A percentile compares a stretch with the other conserved stretches of the same genome.
Evolutionary conservation across 2,113 vertebrate species (phyloP).

Genomic region (Chrysemys picta): DNA sequence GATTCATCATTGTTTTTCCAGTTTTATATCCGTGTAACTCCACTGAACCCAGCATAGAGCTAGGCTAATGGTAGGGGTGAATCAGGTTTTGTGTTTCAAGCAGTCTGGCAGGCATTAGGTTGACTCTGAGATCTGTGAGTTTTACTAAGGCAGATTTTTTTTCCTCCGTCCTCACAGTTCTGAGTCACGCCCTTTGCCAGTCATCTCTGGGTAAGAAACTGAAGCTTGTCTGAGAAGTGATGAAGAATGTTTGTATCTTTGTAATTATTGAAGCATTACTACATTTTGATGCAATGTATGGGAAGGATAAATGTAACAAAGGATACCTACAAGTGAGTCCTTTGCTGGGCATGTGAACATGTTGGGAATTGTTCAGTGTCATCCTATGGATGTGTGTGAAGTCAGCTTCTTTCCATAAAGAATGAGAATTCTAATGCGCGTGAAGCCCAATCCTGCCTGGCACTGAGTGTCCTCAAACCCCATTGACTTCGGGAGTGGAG

Average conservation of each 20-base stretch:
- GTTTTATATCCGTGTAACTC: background rate
- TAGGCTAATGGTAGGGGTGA: background rate
- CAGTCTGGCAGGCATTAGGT: background rate
- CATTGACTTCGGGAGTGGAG: background rate
- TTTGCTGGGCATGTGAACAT: background rate
- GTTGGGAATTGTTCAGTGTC: background rate
- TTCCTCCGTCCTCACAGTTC: background rate
- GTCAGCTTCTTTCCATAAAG: background rate
- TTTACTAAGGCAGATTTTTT: background rate
- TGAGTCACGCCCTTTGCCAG: background rate
- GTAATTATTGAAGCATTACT: background rate
- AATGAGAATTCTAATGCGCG: background rate
- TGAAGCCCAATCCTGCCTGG: background rate
- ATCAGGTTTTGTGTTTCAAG: background rate
- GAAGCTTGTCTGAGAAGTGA: background rate
- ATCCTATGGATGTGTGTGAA: fast-evolving
- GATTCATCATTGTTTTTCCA: background rate
- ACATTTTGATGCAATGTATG: background rate
- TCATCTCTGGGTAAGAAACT: background rate
- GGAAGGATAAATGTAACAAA: background rate
- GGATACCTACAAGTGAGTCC: background rate
- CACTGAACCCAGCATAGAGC: background rate
- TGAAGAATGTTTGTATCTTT: background rate
- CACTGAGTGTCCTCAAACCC: background rate
- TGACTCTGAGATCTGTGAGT: background rate